Conservation (phyloP, 1,140 invertebrate genomes). For the Pomacea maculata region DNA sequence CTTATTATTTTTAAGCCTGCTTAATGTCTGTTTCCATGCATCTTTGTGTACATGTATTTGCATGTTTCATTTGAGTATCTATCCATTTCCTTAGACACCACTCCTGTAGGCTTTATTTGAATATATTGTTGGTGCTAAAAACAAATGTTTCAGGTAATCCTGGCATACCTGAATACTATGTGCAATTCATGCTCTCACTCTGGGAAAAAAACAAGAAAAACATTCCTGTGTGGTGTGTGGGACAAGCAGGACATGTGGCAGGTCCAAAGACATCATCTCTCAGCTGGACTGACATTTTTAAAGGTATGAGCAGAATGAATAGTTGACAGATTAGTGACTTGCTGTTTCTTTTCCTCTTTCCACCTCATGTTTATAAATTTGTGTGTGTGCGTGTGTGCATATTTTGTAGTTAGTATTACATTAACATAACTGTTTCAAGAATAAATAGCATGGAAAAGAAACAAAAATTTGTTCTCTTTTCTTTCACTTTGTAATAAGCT, state of each 20-base stretch:
- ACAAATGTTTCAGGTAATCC: conserved; percentile 72
- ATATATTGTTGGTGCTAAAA: background rate
- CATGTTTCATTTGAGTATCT: background rate
- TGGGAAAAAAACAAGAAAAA: conserved; percentile 68
- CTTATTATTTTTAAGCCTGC: no score
- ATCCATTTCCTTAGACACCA: background rate
- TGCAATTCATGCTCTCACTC: conserved; percentile 74
- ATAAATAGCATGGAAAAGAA: no score
- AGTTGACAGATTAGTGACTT: no score
- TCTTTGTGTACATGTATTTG: background rate
- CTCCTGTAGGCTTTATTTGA: background rate
- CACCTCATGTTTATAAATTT: no score
- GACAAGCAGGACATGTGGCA: conserved; percentile 73
- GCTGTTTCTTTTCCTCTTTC: no score
- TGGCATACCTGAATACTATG: conserved; percentile 77
- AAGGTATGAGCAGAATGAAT: no score
- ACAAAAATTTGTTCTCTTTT: no score
- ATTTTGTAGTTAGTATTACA: no score
- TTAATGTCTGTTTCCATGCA: background rate
- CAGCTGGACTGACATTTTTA: conserved; percentile 15
- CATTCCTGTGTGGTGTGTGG: conserved; percentile 78
- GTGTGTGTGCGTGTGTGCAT: no score
- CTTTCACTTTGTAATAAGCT: no score
- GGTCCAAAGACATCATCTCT: conserved; percentile 24
- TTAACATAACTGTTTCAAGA: no score